Conservation (phyloP, 2,797 vertebrate genomes). For the Simalia tracyae region DNA sequence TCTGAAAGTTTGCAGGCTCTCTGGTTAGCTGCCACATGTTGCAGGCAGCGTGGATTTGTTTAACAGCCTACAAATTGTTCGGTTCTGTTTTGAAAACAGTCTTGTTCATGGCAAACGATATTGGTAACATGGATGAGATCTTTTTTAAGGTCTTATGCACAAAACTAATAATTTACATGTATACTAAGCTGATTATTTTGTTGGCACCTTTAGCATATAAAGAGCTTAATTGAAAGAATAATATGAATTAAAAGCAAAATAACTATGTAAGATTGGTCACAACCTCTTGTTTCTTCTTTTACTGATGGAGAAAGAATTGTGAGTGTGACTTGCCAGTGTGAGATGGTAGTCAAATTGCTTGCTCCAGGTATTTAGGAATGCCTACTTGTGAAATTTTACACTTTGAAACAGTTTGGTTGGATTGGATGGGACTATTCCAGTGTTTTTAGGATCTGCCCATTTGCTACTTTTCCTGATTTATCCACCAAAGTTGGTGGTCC, state of each 20-base stretch:
- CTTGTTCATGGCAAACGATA: neutral
- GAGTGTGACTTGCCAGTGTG: neutral
- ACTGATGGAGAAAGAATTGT: neutral
- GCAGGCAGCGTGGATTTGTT: neutral
- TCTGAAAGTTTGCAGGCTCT: neutral
- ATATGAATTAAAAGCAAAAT: neutral
- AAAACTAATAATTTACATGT: neutral
- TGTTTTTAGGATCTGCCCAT: neutral
- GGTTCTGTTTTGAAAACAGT: neutral
- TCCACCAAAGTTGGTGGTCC: slow-evolving; percentile 13
- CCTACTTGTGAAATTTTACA: slow-evolving; percentile 4
- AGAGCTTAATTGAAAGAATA: neutral
- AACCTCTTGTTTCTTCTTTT: neutral
- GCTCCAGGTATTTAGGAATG: neutral
- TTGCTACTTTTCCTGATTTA: neutral
- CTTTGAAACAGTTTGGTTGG: neutral
- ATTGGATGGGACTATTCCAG: neutral
- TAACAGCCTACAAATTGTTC: neutral
- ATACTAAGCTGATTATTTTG: neutral
- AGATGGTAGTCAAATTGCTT: neutral
- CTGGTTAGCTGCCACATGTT: neutral
- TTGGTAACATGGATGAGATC: neutral
- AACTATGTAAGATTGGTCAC: neutral
- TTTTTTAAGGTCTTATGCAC: neutral
- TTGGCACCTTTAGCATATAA: neutral